Conservation (phyloP, 2,888 invertebrate species). For the Schizaphis graminum region DNA sequence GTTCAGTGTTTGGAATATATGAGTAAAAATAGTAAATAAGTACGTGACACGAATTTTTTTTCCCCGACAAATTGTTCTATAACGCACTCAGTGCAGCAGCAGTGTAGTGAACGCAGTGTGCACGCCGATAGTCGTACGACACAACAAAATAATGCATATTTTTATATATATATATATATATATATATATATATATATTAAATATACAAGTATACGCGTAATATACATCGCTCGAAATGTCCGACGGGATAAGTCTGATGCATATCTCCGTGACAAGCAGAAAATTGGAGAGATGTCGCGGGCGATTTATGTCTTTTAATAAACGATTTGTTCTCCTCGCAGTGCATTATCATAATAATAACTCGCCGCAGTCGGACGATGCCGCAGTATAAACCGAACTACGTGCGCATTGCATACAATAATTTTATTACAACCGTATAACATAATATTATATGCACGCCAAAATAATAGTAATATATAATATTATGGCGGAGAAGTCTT, state of each 20-base stretch:
- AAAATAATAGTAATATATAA: not conserved
- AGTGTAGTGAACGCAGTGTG: not conserved
- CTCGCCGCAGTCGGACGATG: not conserved
- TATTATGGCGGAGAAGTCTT: too few species aligned
- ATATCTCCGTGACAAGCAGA: conserved; percentile 34
- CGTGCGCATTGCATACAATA: not conserved
- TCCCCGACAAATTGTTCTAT: not conserved
- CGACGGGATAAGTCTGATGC: conserved; percentile 26
- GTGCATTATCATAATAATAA: conserved; percentile 7
- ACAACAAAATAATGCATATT: not conserved
- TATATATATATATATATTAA: not conserved
- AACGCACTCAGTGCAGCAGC: not conserved
- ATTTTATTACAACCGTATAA: not conserved
- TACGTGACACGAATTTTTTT: conserved; percentile 49
- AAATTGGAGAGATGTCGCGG: conserved; percentile 40
- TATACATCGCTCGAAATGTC: conserved; percentile 11
- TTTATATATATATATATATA: not conserved
- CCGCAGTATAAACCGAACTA: not conserved
- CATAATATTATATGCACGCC: not conserved
- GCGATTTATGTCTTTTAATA: conserved; percentile 43
- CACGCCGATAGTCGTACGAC: not conserved
- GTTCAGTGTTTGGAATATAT: not conserved
- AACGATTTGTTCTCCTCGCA: not conserved
- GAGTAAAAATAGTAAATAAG: not conserved
- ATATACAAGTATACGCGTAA: not conserved